phyloP scores from a whole-genome alignment of 2,797 vertebrate genomes.

The Liparis tanakae region DNA sequence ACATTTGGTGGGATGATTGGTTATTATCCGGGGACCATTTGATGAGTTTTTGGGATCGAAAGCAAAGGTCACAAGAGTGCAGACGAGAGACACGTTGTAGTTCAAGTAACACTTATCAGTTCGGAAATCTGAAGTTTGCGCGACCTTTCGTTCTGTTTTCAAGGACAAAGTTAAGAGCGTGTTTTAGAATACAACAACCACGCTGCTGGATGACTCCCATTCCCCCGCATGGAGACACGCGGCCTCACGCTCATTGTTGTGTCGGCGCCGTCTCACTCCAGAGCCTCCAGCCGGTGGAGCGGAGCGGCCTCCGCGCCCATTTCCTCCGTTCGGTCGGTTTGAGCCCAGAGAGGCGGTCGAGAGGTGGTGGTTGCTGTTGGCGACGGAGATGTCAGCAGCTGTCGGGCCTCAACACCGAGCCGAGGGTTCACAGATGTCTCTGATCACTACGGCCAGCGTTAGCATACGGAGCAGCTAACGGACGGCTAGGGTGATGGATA shows the following conservation, averaged over 20 bases:
- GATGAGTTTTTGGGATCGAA: too few relatives aligned
- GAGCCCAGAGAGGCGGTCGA: conserved; percentile 48
- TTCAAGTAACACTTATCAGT: not conserved
- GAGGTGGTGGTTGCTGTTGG: conserved; percentile 55
- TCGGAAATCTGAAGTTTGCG: not conserved
- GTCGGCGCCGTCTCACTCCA: too few relatives aligned
- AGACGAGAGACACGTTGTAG: not conserved
- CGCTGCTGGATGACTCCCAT: not conserved
- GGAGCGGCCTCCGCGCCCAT: conserved; percentile 29
- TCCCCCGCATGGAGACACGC: conserved; percentile 24
- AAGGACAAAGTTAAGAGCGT: not conserved
- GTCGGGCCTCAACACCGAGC: conserved; percentile 40
- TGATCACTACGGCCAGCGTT: conserved; percentile 59
- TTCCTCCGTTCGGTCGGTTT: conserved; percentile 32
- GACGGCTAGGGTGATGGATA: conserved; percentile 82
- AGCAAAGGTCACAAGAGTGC: too few relatives aligned
- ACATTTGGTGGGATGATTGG: too few relatives aligned
- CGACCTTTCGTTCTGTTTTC: not conserved
- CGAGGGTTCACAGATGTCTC: conserved; percentile 74
- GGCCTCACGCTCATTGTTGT: conserved; percentile 9
- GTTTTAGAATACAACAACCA: conserved; percentile 1
- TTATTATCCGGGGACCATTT: too few relatives aligned
- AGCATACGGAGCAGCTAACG: conserved; percentile 82
- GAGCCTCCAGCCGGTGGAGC: conserved; percentile 62
- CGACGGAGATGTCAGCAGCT: conserved; percentile 71